A percentile compares a stretch with the other conserved stretches of the same genome.
phyloP scores from a whole-genome alignment of 2,888 invertebrate genomes.

The Uropetala carovei region DNA sequence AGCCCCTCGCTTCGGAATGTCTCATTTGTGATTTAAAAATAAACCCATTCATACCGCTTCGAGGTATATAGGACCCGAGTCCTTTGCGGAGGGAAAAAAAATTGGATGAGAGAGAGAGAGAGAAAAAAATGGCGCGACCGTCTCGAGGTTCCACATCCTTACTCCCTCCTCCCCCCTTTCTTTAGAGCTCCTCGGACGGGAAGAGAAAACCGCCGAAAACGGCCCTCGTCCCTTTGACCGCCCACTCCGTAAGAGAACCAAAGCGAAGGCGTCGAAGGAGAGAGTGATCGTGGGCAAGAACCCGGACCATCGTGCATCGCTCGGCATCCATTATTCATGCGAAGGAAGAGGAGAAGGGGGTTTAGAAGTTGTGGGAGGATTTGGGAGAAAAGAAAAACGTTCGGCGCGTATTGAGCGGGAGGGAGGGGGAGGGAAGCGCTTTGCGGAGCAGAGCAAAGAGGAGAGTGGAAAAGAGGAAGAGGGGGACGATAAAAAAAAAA shows the following conservation, averaged over 20 bases:
- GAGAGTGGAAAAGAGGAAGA: neutral
- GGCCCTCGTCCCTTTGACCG: neutral
- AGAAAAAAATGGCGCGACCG: neutral
- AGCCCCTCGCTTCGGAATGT: neutral
- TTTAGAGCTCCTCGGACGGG: neutral
- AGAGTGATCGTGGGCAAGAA: conserved; percentile 4
- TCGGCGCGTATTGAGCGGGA: neutral
- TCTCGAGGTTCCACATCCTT: neutral
- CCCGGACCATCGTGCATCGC: conserved; percentile 8
- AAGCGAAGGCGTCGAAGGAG: conserved; percentile 5
- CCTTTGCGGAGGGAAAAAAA: too few relatives aligned
- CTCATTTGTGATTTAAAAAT: conserved; percentile 26
- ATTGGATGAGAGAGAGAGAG: too few relatives aligned
- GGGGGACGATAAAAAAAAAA: neutral
- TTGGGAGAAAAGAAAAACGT: conserved; percentile 16
- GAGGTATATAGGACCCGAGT: neutral
- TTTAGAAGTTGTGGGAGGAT: conserved; percentile 14
- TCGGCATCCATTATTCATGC: conserved; percentile 32
- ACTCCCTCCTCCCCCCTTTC: neutral
- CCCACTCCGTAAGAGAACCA: neutral
- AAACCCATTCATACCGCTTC: conserved; percentile 20
- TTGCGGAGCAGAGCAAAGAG: neutral
- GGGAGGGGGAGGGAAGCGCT: neutral
- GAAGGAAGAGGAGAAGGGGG: neutral
- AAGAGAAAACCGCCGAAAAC: neutral